Evolutionary conservation across 2,888 invertebrate species (phyloP), one percentile per base, ranked within the genome.

Genomic region (Syritta pipiens): DNA sequence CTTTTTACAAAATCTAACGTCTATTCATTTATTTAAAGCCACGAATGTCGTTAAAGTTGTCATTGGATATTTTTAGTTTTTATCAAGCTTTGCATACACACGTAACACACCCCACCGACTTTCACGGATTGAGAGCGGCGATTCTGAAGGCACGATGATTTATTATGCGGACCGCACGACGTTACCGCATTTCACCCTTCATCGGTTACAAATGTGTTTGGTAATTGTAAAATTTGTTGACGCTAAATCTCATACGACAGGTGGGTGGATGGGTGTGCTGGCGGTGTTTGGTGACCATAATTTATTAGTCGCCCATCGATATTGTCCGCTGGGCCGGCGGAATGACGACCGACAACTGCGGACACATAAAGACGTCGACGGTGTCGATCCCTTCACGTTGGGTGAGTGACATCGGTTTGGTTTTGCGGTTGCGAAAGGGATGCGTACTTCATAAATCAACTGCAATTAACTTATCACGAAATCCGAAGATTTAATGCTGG

Each of bases 391-490:
- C 69, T 35, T 44, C 37, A n/a, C 68, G 35, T 53, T 2, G 44
- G 49, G 44, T 57, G n/a, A n/a, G 60, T 76, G 81, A 57, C 79
- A 79, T 67, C 49, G 28, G 48, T 35, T 44, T 55, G 53, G 62
- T 62, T 40, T 32, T 62, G 79, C 37, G 72, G 67, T 68, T 72
- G 74, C 37, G 74, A 51, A 79, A 79, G 57, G 57, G 57, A 60
- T 81, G 81, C 77, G 82, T 76, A 81, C 79, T 82, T 81, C 83
- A 83, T 83, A 83, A 83, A 83, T 83, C 83, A 83, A 79, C 72
- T 79, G 81, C 83, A 83, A 82, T 83, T 83, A 82, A 82, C 83
- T 82, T 81, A 82, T 83, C 83, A 81, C 82, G n/a, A 81, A 81
- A 81, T 82, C 75, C 82, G 79, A 81, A 81, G 83, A 83, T 82